A percentile compares a stretch with the other conserved stretches of the same genome.
phyloP scores from a whole-genome alignment of 1,140 invertebrate genomes.

The Panonychus citri region DNA sequence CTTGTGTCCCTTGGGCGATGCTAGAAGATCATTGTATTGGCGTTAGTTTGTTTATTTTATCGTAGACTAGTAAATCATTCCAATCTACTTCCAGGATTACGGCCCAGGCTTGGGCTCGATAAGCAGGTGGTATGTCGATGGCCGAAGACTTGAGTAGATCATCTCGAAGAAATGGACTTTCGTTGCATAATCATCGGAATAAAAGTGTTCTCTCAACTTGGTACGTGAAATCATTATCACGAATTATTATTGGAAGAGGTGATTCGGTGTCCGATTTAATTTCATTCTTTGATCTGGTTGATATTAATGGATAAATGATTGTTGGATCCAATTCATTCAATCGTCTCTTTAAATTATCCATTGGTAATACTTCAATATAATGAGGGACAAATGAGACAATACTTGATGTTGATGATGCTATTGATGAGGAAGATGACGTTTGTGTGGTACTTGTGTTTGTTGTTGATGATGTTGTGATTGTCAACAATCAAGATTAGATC shows the following conservation, averaged over 20 bases:
- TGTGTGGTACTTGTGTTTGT: too few relatives aligned
- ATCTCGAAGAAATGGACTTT: constrained; percentile 45
- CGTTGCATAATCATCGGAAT: constrained; percentile 26
- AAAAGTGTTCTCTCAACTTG: constrained; percentile 23
- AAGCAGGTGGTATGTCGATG: constrained; percentile 71
- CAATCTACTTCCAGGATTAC: constrained; percentile 48
- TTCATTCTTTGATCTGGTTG: constrained; percentile 8
- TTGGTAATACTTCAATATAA: constrained; percentile 29
- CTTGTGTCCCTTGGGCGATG: constrained; percentile 65
- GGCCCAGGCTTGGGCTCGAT: constrained; percentile 74
- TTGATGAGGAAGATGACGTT: too few relatives aligned
- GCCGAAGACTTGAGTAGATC: constrained; percentile 57
- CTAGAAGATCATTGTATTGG: constrained; percentile 89
- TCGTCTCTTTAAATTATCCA: constrained; percentile 39
- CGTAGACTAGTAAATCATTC: constrained; percentile 29
- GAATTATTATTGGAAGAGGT: constrained; percentile 11
- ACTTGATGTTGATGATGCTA: not conserved
- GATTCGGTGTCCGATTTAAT: not conserved
- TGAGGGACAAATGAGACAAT: not conserved
- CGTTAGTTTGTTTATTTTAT: constrained; percentile 80
- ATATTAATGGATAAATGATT: constrained; percentile 15
- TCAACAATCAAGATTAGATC: not conserved
- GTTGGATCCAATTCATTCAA: constrained; percentile 8
- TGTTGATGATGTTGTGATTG: too few relatives aligned
- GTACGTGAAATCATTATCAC: constrained; percentile 19